Percentiles rank a stretch among this genome's conserved stretches.
phyloP scores from a whole-genome alignment of 2,797 vertebrate species.

The Eidolon dupreanum region DNA sequence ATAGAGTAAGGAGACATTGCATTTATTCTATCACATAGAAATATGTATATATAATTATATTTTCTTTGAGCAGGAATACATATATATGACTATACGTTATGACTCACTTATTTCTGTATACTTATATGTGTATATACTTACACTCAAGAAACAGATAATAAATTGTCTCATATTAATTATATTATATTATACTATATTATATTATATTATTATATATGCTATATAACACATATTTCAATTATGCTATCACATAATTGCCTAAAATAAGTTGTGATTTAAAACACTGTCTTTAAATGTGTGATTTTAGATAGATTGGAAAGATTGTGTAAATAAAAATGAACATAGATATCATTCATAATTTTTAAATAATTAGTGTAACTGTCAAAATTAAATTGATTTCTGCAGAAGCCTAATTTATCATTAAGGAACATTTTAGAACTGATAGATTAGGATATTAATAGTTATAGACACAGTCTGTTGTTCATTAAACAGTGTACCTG shows the following conservation, averaged over 20 bases:
- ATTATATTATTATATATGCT: not conserved
- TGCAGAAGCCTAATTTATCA: not conserved
- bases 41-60: not conserved
- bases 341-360: not conserved
- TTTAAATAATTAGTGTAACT: not conserved
- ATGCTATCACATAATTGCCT: not conserved
- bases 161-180: too few relatives aligned
- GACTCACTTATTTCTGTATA: not conserved
- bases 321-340: not conserved
- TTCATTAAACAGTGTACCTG: constrained; percentile 25
- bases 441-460: constrained; percentile 52
- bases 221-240: not conserved
- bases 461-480: not conserved
- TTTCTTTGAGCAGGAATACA: not conserved
- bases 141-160: not conserved
- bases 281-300: not conserved
- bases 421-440: not conserved
- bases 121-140: not conserved
- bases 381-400: not conserved
- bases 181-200: not conserved
- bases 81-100: not conserved
- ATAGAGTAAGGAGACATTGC: not conserved
- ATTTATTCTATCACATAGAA: not conserved
- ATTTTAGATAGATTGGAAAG: not conserved
- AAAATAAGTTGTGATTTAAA: not conserved